These are phyloP conservation scores for Ceyx erithaca DNA, from an alignment of 2,797 vertebrate genomes.

Conservation along the genomic window DNA sequence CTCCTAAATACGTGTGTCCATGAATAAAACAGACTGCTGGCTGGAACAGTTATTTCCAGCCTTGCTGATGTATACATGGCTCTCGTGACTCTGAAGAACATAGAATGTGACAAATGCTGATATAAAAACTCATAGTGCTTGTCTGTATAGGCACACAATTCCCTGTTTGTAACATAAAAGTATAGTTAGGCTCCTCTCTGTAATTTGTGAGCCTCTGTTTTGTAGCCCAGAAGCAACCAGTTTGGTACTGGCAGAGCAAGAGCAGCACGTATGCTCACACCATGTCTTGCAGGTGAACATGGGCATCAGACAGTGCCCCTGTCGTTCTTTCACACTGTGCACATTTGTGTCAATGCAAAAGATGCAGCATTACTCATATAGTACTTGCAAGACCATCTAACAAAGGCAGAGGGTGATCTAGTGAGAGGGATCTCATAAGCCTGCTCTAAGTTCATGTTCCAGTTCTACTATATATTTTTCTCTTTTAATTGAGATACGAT, in stretches of 20 bases:
- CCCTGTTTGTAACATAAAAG: neutral
- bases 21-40: neutral
- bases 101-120: neutral
- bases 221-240: neutral
- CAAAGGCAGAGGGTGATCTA: neutral
- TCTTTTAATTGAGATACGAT: neutral
- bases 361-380: neutral
- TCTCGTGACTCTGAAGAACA: neutral
- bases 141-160: neutral
- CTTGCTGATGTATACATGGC: neutral
- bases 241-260: neutral
- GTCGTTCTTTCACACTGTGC: neutral
- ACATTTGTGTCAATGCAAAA: neutral
- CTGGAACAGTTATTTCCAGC: neutral
- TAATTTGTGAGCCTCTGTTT: neutral
- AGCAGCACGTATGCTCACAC: neutral
- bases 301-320: neutral
- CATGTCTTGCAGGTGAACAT: neutral
- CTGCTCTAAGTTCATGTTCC: neutral
- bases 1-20: neutral
- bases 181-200: neutral
- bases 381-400: neutral
- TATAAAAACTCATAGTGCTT: neutral
- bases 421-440: neutral
- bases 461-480: neutral